Base-by-base conservation (phyloP, 2,888 invertebrate species). In the Leistus spinibarbis region DNA sequence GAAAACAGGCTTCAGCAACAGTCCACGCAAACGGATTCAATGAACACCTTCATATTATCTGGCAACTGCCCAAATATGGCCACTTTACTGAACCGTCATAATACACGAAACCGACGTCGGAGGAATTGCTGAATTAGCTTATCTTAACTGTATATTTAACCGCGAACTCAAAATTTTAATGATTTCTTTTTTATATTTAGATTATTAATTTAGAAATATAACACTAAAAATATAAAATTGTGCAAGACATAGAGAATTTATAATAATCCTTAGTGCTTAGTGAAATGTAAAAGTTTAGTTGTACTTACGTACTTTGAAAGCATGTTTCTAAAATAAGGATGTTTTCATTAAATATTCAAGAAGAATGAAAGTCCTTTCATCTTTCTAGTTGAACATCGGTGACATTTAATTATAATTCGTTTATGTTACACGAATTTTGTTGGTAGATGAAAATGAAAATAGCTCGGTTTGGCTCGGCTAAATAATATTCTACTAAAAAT, bases 391-490 rank as follows among this genome's bases (percentile, higher is more conserved):
- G 10, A 23, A 56, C 68, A 68, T 56, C 68, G 27, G 56, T 23
- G 68, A 7, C 56, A 24, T 68, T 68, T 68, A 68, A 68, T 68
- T 68, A 68, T 68, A 68, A 68, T 68, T 68, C 54, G 54, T 24
- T 68, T 68, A 68, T 54, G 54, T 56, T 68, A 40, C 16, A 68
- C 27, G 54, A 54, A 68, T 54, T 68, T 56, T 56, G 54, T 22
- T 54, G 7, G 19, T 5, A 40, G 13, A 40, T 40, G 13, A 2
- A 3, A 40, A 13, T 13, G 10, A 13, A 40, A 40, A 40, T 40
- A 5, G 40, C 40, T 2, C 40, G 40, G 13, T 13, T 40, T 5
- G 7, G 7, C 40, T 40, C 40, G 40, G 40, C 13, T 40, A 40
- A 1, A 40, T 40, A 40, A 40, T 40, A 40, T 40, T 2, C 13